Evolutionary conservation across 2,888 invertebrate species (phyloP), one percentile per base, ranked within the genome.

Genomic region (Xanthia icteritia): DNA sequence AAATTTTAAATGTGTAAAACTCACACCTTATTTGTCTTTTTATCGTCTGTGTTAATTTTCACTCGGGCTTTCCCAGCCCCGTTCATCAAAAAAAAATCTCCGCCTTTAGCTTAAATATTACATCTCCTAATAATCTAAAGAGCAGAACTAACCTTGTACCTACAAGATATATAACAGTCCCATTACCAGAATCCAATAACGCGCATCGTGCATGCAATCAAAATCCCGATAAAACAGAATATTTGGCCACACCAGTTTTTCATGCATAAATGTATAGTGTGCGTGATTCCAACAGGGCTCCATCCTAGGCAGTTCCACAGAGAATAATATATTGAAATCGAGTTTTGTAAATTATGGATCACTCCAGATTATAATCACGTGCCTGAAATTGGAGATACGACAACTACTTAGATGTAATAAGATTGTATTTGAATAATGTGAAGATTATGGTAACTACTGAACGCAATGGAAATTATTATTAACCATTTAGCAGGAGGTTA

Each of bases 211-310:
- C 27, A 31, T n/a, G 5, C 45, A 23, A 48, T 64, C n/a, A 64
- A 73, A 56, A 64, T 51, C 31, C 20, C 6, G 17, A 48, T 39
- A 63, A 48, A 64, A 39, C 27, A 42, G 11, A n/a, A 76, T 76
- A 42, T 82, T 58, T 82, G 64, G 51, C 0, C 42, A 76, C 23
- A 51, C 27, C 0, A 45, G 9, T 27, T 36, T 42, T 51, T 61
- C 51, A 88, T 87, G 89, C 85, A 88, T 87, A 88, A 82, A 87
- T 86, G 89, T 83, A 86, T 81, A 76, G 39, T 42, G 27, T n/a
- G 67, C 65, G 76, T 75, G 81, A 78, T 71, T 42, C 73, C 78
- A 78, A 79, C 78, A 79, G 77, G 76, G 76, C 72, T 68, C 73
- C 61, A 81, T 79, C 66, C 68, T 54, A 58, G 23, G 42, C 23